Base-by-base conservation (phyloP, 2,888 invertebrate genomes). In the Ischnus inquisitorius region DNA sequence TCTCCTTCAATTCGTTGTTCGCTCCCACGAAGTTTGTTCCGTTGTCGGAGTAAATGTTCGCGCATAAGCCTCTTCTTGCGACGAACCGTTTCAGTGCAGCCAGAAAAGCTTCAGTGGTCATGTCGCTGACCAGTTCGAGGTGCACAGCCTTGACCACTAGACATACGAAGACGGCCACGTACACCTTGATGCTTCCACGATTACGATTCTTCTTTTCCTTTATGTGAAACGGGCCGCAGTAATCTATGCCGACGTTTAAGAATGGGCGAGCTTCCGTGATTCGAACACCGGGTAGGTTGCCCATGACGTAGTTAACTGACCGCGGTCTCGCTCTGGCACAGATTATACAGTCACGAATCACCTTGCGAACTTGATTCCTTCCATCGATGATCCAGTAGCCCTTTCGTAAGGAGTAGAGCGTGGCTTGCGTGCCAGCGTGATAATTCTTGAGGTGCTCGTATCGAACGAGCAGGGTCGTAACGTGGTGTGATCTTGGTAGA, bases 271-370 rank as follows among this genome's bases (percentile, higher is more conserved):
- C 51, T 65, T 85, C 78, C 1, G 78, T 83, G 1, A 92, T 83
- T 80, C 93, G 78, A 10, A 88, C 88, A 2, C 22, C 8, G 0
- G 93, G 92, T 2, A 93, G 86, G 34, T 90, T 84, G 0, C 90
- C 89, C 91, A 92, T 93, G 5, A 91, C 85, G 60, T 90, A 88
- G 5, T 79, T 51, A 28, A 79, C 79, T 0, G 67, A 22, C 54
- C 39, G 22, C 16, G 28, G 65, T 72, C 69, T 69, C 84, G 72
- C 39, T 88, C 64, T n/a, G 34, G 67, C 16, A 28, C 78, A 43
- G 14, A 28, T n/a, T n/a, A n/a, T n/a, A 5, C 65, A 65, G 6
- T 12, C n/a, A 6, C 62, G 19, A 8, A 28, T 43, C 1, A 74
- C n/a, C 10, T 46, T 22, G 6, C 75, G 28, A 2, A 79, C 68